phyloP scores from a whole-genome alignment of 2,888 invertebrate genomes.

The Drosophila prostipennis region DNA sequence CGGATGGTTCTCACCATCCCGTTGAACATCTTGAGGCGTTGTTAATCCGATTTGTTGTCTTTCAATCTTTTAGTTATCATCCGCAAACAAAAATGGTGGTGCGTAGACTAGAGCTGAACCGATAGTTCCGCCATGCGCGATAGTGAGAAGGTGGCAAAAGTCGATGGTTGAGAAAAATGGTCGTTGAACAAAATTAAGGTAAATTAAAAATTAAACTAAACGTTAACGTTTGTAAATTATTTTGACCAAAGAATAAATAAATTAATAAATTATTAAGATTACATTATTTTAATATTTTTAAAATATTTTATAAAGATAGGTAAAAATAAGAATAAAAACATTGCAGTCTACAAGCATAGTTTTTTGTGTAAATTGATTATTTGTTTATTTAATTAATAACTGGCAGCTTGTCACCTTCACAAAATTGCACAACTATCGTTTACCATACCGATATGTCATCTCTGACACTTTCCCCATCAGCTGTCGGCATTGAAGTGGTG shows the following conservation, averaged over 20 bases:
- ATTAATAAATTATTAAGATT: no score
- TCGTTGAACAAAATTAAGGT: no score
- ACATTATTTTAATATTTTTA: no score
- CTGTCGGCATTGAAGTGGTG: conserved; percentile 1
- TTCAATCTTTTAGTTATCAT: conserved; percentile 19
- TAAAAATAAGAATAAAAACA: no score
- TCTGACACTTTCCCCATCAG: neutral
- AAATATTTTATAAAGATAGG: no score
- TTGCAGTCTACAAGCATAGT: no score
- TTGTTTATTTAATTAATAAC: no score
- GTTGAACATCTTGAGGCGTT: conserved; percentile 73
- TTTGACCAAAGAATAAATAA: no score
- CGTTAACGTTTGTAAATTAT: no score
- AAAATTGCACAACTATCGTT: neutral
- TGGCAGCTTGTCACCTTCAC: neutral
- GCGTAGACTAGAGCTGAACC: conserved; percentile 12
- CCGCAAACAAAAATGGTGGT: conserved; percentile 52
- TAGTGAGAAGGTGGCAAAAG: neutral
- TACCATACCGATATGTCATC: neutral
- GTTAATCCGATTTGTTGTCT: conserved; percentile 6
- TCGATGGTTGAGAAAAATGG: conserved; percentile 2
- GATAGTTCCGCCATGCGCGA: neutral
- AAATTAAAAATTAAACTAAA: no score
- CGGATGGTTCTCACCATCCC: conserved; percentile 83
- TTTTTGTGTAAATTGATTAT: no score